phyloP scores from a whole-genome alignment of 2,113 vertebrate species.

The Urocynchramus pylzowi region DNA sequence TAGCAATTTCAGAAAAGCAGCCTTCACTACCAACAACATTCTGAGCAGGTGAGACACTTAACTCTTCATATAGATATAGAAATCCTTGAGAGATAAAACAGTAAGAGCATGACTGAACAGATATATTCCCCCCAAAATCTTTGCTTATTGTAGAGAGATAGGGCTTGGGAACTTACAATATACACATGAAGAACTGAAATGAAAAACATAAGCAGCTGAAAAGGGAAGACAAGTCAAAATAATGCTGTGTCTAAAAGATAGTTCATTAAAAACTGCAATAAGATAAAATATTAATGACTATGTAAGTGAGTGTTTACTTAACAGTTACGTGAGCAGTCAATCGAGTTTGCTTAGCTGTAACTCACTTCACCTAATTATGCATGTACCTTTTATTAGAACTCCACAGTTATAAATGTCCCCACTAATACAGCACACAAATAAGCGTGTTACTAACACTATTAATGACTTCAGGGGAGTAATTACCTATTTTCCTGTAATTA shows the following conservation, averaged over 20 bases:
- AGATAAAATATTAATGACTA: neutral
- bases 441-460: neutral
- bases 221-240: neutral
- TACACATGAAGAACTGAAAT: neutral
- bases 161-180: neutral
- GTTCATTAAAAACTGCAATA: neutral
- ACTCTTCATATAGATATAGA: neutral
- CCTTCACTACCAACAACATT: neutral
- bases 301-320: neutral
- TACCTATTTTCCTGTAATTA: neutral
- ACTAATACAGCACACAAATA: neutral
- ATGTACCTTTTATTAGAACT: neutral
- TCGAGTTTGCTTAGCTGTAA: neutral
- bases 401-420: neutral
- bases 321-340: neutral
- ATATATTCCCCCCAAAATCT: neutral
- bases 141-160: neutral
- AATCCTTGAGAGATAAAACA: neutral
- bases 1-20: neutral
- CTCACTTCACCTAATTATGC: neutral
- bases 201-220: neutral
- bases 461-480: neutral
- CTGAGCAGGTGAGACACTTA: neutral
- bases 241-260: neutral
- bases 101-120: neutral